A percentile compares a stretch with the other conserved stretches of the same genome.
These are phyloP conservation scores for Atrina japonica DNA, from an alignment of 2,888 invertebrate genomes.

Conservation along the genomic window DNA sequence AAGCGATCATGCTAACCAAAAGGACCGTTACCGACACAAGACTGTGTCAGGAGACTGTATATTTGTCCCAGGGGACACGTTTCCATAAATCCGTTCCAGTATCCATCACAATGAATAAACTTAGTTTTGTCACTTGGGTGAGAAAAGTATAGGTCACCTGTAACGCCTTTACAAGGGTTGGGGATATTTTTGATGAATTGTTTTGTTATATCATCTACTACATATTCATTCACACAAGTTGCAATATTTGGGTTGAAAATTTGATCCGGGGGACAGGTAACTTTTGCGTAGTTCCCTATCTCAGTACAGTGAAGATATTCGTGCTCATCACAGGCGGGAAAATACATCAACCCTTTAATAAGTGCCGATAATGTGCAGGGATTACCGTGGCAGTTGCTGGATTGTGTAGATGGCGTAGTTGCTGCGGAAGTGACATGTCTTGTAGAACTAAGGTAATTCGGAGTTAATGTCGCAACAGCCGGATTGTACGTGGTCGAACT, in stretches of 20 bases:
- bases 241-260: slow-evolving; percentile 23
- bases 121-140: slow-evolving; percentile 47
- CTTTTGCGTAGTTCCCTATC: background rate
- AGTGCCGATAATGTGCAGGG: slow-evolving; percentile 17
- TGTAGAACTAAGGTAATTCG: slow-evolving; percentile 4
- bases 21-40: background rate
- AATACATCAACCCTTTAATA: background rate
- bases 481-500: background rate
- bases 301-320: slow-evolving; percentile 17
- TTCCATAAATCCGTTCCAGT: slow-evolving; percentile 57
- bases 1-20: slow-evolving; percentile 15
- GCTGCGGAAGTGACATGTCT: background rate
- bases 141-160: slow-evolving; percentile 50
- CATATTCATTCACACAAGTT: slow-evolving; percentile 27
- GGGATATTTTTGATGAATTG: slow-evolving; percentile 16
- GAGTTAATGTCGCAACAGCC: background rate
- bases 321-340: slow-evolving; percentile 18
- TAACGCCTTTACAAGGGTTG: slow-evolving; percentile 53
- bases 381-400: slow-evolving; percentile 13
- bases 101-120: slow-evolving; percentile 65
- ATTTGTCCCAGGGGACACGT: slow-evolving; percentile 38
- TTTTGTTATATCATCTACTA: slow-evolving; percentile 3
- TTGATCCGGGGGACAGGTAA: slow-evolving; percentile 14
- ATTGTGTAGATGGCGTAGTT: background rate
- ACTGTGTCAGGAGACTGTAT: slow-evolving; percentile 5